phyloP scores from a whole-genome alignment of 2,888 invertebrate genomes.

The Lottia gigantea region DNA sequence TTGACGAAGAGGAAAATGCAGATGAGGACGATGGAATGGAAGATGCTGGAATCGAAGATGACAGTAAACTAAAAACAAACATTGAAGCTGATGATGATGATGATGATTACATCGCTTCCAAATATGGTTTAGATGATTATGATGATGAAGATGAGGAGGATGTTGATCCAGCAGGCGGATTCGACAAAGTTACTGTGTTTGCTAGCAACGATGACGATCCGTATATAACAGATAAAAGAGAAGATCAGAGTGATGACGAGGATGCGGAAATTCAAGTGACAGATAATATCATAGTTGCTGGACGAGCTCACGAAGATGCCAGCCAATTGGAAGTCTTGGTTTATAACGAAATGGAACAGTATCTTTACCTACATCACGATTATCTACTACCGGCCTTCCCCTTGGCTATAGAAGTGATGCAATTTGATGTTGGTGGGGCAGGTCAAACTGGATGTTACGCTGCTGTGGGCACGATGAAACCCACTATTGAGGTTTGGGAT shows the following conservation, averaged over 20 bases:
- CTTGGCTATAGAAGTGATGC: conserved; percentile 91
- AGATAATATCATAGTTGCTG: conserved; percentile 90
- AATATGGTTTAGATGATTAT: conserved; percentile 71
- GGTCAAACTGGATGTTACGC: conserved; percentile 78
- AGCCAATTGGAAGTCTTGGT: conserved; percentile 91
- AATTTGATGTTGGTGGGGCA: conserved; percentile 81
- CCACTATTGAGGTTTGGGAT: conserved; percentile 96
- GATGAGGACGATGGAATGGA: not conserved
- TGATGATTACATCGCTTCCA: conserved; percentile 75
- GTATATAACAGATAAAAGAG: conserved; percentile 67
- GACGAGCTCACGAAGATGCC: conserved; percentile 87
- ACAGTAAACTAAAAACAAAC: conserved; percentile 11
- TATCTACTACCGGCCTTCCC: conserved; percentile 89
- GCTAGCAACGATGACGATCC: conserved; percentile 69
- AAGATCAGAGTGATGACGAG: conserved; percentile 73
- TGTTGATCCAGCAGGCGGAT: conserved; percentile 32
- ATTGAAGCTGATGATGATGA: conserved; percentile 25
- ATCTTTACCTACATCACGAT: conserved; percentile 95
- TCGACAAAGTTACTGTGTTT: conserved; percentile 50
- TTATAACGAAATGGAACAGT: conserved; percentile 88
- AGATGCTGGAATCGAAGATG: not conserved
- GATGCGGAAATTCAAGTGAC: conserved; percentile 88
- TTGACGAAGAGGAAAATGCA: conserved; percentile 19
- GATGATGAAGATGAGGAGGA: conserved; percentile 63
- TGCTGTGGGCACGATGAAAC: conserved; percentile 92